phyloP scores from a whole-genome alignment of 1,140 invertebrate genomes.

The Euwallacea fornicatus region DNA sequence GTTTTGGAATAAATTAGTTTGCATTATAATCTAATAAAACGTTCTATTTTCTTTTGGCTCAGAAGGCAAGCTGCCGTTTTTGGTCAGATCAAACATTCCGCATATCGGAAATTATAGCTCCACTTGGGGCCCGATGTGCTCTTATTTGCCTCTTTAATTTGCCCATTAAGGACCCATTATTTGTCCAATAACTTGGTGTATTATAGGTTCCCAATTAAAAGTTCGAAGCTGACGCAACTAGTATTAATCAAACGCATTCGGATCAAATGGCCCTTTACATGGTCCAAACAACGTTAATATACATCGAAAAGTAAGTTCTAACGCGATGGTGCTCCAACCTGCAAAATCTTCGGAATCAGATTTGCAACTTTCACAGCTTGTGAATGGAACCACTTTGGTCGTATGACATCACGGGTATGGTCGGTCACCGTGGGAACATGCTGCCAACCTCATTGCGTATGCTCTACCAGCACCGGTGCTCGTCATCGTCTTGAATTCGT shows the following conservation, averaged over 20 bases:
- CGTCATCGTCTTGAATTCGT: slow-evolving; percentile 33
- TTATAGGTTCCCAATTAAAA: too few relatives aligned
- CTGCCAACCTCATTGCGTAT: slow-evolving; percentile 30
- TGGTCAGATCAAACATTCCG: slow-evolving; percentile 17
- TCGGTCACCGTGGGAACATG: slow-evolving; percentile 33
- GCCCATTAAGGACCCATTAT: too few relatives aligned
- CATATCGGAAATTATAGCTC: slow-evolving; percentile 14
- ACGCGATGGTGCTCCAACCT: too few relatives aligned
- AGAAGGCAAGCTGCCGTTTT: slow-evolving; percentile 33
- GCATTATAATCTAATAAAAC: slow-evolving; percentile 41
- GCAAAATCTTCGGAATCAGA: background rate
- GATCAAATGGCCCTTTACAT: too few relatives aligned
- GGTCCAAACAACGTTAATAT: too few relatives aligned
- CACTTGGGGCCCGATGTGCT: background rate
- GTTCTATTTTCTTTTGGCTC: slow-evolving; percentile 33
- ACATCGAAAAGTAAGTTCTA: too few relatives aligned
- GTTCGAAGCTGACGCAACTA: too few relatives aligned
- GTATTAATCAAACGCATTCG: too few relatives aligned
- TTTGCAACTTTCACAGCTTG: slow-evolving; percentile 21
- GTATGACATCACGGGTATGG: slow-evolving; percentile 28
- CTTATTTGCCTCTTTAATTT: too few relatives aligned
- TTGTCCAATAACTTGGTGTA: too few relatives aligned
- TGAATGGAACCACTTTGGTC: slow-evolving; percentile 28
- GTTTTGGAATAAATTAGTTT: slow-evolving; percentile 42
- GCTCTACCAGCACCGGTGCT: slow-evolving; percentile 16